Evolutionary conservation across 2,797 vertebrate genomes (phyloP), one percentile per base, ranked within the genome.

Genomic region (Pygocentrus nattereri): DNA sequence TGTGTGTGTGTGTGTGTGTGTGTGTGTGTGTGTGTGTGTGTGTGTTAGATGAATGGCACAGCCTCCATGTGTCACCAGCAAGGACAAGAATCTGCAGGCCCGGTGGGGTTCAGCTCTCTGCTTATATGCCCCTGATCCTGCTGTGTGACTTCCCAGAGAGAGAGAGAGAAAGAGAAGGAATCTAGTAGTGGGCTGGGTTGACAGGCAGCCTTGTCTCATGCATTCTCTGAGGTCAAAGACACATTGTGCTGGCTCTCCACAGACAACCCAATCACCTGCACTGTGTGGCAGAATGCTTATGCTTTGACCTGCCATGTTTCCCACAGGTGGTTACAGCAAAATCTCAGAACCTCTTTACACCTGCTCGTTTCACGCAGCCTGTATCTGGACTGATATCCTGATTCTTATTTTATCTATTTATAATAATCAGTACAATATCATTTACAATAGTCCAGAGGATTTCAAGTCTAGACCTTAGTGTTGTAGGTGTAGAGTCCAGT

Each of bases 21-120:
- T 81, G 61, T 74, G 49, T 64, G 30, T 50, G 15, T 31, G 47
- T 65, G 47, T 44, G 11, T 72, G 56, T 61, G 31, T 59, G 41
- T 76, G 61, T n/a, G 23, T 68, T 74, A 85, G 81, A 87, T 74
- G 67, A 87, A 90, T 85, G 72, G 80, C 75, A 70, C 68, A 44
- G 62, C 74, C 56, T 59, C 65, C 41, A 73, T 79, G 34, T 84
- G 15, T 80, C 78, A 70, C 54, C 78, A 78, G 80, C 81, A 89
- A 87, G 84, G 80, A 85, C 79, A 84, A 69, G 79, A 76, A 77
- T 79, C 69, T 69, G 58, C 34, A 4, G 38, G 30, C 65, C 82
- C 72, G 62, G 67, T 50, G 76, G 80, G 79, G 44, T 80, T 78
- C 62, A 83, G 76, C 78, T 86, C 82, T 84, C 85, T 61, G 49